A percentile compares a stretch with the other conserved stretches of the same genome.
Evolutionary conservation across 2,797 vertebrate genomes (phyloP).

Genomic region (Sebastes cheni): DNA sequence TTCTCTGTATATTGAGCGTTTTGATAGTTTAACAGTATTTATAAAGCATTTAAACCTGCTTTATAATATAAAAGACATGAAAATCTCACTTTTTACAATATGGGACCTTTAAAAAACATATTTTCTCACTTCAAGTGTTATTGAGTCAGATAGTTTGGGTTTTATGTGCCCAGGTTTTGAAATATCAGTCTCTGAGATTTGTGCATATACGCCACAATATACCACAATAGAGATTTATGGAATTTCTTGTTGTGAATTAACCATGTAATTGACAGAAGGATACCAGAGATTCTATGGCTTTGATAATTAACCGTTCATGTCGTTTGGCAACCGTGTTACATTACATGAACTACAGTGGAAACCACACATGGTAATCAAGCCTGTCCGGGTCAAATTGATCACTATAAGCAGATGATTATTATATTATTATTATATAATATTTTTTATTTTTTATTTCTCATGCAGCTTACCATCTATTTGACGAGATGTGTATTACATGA

Average conservation of each 20-base stretch:
- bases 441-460: too few species aligned
- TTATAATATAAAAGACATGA: too few species aligned
- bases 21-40: too few species aligned
- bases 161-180: background rate
- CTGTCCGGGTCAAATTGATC: background rate
- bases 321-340: background rate
- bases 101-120: background rate
- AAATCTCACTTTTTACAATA: too few species aligned
- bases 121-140: background rate
- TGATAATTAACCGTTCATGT: background rate
- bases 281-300: background rate
- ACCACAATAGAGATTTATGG: background rate
- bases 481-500: background rate
- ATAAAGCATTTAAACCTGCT: too few species aligned
- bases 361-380: background rate
- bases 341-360: background rate
- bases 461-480: too few species aligned
- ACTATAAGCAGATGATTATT: too few species aligned
- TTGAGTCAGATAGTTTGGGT: background rate
- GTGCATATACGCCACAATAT: background rate
- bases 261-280: background rate
- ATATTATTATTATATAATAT: too few species aligned
- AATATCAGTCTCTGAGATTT: background rate
- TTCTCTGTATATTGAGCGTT: too few species aligned
- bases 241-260: background rate